Evolutionary conservation across 1,140 invertebrate species (phyloP), one percentile per base, ranked within the genome.

Genomic region (Drosophila suzukii): DNA sequence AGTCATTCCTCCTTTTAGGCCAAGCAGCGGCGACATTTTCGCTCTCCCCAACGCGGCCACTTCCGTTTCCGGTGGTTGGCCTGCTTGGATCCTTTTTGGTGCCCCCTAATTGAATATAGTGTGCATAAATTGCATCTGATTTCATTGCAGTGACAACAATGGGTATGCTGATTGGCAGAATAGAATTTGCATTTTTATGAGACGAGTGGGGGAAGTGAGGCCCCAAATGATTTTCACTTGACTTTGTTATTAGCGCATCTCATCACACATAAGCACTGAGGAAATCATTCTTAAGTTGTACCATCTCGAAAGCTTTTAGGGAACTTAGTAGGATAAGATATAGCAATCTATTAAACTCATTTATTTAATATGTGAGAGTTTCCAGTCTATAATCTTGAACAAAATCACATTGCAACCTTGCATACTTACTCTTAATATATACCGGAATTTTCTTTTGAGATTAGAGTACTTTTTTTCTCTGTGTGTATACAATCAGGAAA

Each of bases 151-250:
- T 55, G 73, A 49, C 50, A 54, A 67, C 62, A 76, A 71, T 78
- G 63, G 59, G 11, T 41, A 32, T 44, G 36, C 61, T 83, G 80
- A 83, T 83, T 83, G 80, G 44, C 72, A 49, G 55, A 39, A 59
- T 47, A 30, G 44, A 57, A 78, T 83, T 83, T 83, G 70, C 70
- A 82, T 83, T 75, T 83, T 78, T 71, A 83, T 83, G 61, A 78
- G 51, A 51, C 36, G 24, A 17, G 44, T 24, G 20, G 34, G 20
- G 7, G 50, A 50, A 27, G 34, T 46, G 44, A 46, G 30, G 20
- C 17, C 58, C 46, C 43, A 60, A 81, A 78, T 50, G 78, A 60
- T 75, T 78, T 47, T 61, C 46, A 51, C 54, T 63, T 61, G 43
- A 63, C 68, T 72, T 80, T 77, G 49, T 44, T 76, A 73, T 75